phyloP scores from a whole-genome alignment of 2,888 invertebrate genomes.

The Gryllus longicercus region DNA sequence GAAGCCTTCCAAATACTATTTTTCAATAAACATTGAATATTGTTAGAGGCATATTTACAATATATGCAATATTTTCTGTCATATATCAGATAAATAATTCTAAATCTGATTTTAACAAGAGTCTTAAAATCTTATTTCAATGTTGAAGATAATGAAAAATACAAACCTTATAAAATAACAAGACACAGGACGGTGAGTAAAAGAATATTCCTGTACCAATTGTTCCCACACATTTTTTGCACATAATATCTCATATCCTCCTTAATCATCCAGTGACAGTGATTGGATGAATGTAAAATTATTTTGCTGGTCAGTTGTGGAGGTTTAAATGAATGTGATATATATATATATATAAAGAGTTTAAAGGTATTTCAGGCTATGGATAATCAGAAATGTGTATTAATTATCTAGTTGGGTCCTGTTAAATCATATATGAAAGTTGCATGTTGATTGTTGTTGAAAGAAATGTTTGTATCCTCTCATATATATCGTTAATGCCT shows the following conservation, averaged over 20 bases:
- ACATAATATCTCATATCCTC: background rate
- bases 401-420: conserved; percentile 2
- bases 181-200: no score
- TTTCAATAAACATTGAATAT: background rate
- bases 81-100: no score
- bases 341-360: background rate
- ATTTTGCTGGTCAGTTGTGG: background rate
- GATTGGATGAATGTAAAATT: background rate
- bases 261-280: conserved; percentile 3
- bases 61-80: background rate
- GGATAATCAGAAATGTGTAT: background rate
- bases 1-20: conserved; percentile 7
- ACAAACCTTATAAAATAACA: background rate
- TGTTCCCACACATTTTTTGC: background rate
- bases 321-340: conserved; percentile 10
- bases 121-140: no score
- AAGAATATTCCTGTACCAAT: no score
- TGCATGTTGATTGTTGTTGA: conserved; percentile 17
- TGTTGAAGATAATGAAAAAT: background rate
- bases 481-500: conserved; percentile 11
- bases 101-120: no score
- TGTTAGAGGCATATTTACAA: background rate
- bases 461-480: conserved; percentile 8
- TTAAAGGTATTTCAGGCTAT: background rate
- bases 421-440: conserved; percentile 17